Evolutionary conservation across 2,888 invertebrate species (phyloP), one percentile per base, ranked within the genome.

Genomic region (Mythimna pallens): DNA sequence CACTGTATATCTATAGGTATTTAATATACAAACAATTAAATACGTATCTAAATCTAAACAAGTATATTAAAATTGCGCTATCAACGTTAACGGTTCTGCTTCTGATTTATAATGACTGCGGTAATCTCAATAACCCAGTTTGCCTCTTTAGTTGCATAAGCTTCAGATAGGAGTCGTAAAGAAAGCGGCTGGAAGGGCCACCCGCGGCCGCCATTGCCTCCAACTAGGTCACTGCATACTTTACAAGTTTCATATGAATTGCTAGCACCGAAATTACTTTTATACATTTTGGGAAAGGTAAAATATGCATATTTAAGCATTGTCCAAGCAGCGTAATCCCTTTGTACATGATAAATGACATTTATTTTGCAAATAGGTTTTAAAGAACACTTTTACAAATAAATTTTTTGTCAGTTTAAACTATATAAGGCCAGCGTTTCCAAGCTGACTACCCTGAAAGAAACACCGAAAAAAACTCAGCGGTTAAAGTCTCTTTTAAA

Each of bases 131-230:
- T 22, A 57, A 58, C 20, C 80, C 55, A 64, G 73, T 59, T 77
- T 61, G 76, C 82, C 81, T 81, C 72, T 81, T 78, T 70, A 69
- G 74, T 90, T 88, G 86, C 80, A 81, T 88, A 88, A 89, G 61
- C 59, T 73, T 67, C 71, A 71, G 78, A 81, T 79, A 84, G 84
- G 83, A 82, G 72, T 79, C 69, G 77, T 82, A 78, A 83, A 82
- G 81, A 82, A 86, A 86, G 78, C 75, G 77, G 61, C 67, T 71
- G 63, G 55, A 57, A 64, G 36, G 47, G 43, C 22, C 52, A 40
- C 43, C 54, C 63, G 59, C 40, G 64, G 34, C 30, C 40, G 17
- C 65, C 47, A 73, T 62, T 65, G 73, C 47, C 54, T 40, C 40
- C 66, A 81, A 79, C 71, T 86, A 80, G 87, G 83, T 85, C 87